These are phyloP conservation scores for Heliothis subflexa DNA, from an alignment of 1,140 invertebrate species.

Conservation along the genomic window DNA sequence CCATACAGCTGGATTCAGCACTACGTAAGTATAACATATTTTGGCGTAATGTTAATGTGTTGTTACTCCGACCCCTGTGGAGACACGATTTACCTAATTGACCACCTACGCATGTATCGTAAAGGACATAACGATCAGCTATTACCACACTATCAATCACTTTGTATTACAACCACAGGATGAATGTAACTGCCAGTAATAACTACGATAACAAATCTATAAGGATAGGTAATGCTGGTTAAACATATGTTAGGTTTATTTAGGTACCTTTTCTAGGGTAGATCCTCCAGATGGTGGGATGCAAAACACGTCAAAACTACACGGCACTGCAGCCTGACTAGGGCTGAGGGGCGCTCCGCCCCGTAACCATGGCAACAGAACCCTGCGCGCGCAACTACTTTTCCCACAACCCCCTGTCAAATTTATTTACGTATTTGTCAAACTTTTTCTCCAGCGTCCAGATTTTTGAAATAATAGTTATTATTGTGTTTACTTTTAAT, in stretches of 20 bases:
- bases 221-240: neutral
- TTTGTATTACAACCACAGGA: too few relatives aligned
- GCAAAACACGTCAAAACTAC: constrained; percentile 37
- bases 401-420: constrained; percentile 57
- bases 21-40: neutral
- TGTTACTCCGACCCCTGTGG: neutral
- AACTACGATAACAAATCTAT: neutral
- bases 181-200: neutral
- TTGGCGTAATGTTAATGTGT: neutral
- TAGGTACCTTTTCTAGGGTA: constrained; percentile 22
- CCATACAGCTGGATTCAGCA: neutral
- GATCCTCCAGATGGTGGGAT: neutral
- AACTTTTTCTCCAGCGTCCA: constrained; percentile 57
- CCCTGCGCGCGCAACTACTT: constrained; percentile 75
- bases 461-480: constrained; percentile 48
- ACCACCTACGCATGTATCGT: neutral
- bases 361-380: constrained; percentile 69
- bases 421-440: constrained; percentile 69
- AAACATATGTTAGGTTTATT: neutral
- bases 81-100: constrained; percentile 15
- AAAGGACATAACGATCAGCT: constrained; percentile 10
- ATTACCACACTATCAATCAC: constrained; percentile 6
- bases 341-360: constrained; percentile 53
- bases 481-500: constrained; percentile 49
- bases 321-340: constrained; percentile 35